Evolutionary conservation across 2,888 invertebrate genomes (phyloP), one percentile per base, ranked within the genome.

Genomic region (Melitaea athalia): DNA sequence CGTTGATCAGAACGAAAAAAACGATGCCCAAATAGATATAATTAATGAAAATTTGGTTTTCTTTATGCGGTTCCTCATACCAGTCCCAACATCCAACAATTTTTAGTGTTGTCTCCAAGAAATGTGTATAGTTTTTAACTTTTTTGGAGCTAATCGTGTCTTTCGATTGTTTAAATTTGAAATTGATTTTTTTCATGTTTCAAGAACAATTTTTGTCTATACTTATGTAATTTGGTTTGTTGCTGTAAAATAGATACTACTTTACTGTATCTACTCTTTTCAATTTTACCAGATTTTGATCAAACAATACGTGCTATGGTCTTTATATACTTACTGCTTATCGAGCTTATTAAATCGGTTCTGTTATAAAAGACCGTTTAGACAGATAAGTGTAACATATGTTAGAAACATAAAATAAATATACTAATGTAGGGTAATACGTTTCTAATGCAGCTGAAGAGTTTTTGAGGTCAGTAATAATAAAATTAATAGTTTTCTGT

Each of bases 1-100:
- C 72, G 55, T 85, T 80, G 0, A 74, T 72, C 0, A 91, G 73
- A 0, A 82, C 74, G 57, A 88, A 89, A 3, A 91, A 62, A 5
- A 89, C 88, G 14, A 85, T 49, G 3, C 77, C 74, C 0, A 89
- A 67, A 50, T 91, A 91, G 0, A 85, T 57, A 14, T 86, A 76
- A 69, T 92, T 91, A 0, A 82, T 24, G 0, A 87, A 75, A 4
- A 82, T 76, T 31, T 81, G 78, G 1, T 63, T 70, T 59, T 81
- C 77, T 3, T 67, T 76, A 0, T 66, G 68, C 0, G 88, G 77
- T 4, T 82, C 76, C 0, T 76, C 76, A 59, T 75, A 90, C 83
- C 91, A 85, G 12, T 90, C 90, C 90, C 89, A 91, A 47, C 89
- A 91, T 0, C 80, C 91, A 0, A 79, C 87, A 0, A 87, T 74